Conservation (phyloP, 2,888 invertebrate species). For the Andrena chrysosceles region DNA sequence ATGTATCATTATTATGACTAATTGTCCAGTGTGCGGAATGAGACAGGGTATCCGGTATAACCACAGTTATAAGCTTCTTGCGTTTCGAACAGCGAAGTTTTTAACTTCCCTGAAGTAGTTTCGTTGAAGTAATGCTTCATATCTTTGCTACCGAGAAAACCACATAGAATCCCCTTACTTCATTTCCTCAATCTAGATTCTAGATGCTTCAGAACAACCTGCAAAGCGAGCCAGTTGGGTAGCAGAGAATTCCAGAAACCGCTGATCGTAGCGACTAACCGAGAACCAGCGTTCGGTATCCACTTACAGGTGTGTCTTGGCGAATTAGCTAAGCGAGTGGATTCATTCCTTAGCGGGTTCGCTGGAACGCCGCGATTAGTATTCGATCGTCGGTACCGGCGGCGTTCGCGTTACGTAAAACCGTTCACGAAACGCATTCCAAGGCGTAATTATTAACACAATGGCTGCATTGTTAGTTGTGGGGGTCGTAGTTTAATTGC, state of each 20-base stretch:
- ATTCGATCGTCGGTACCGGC: constrained; percentile 43
- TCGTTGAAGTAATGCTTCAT: too few relatives aligned
- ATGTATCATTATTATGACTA: constrained; percentile 4
- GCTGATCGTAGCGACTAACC: neutral
- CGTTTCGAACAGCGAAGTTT: neutral
- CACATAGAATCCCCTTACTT: neutral
- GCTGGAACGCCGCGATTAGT: constrained; percentile 40
- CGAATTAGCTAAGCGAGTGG: constrained; percentile 39
- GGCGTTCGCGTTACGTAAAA: constrained; percentile 49
- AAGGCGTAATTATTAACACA: constrained; percentile 55
- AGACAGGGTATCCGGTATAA: too few relatives aligned
- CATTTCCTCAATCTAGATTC: neutral
- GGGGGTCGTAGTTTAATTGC: constrained; percentile 40
- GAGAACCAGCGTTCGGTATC: constrained; percentile 5
- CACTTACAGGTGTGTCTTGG: constrained; percentile 28
- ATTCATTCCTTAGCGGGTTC: constrained; percentile 26
- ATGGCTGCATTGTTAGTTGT: constrained; percentile 50
- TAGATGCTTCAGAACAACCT: neutral
- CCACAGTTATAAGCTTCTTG: neutral
- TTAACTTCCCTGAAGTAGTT: neutral
- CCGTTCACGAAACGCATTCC: constrained; percentile 43
- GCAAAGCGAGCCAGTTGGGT: neutral
- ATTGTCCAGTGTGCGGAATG: neutral
- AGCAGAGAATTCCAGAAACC: constrained; percentile 8
- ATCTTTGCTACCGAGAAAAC: too few relatives aligned